These are phyloP conservation scores for Hemicentrotus pulcherrimus DNA, from an alignment of 35 echinoderm and acorn worm genomes.

Conservation along the genomic window DNA sequence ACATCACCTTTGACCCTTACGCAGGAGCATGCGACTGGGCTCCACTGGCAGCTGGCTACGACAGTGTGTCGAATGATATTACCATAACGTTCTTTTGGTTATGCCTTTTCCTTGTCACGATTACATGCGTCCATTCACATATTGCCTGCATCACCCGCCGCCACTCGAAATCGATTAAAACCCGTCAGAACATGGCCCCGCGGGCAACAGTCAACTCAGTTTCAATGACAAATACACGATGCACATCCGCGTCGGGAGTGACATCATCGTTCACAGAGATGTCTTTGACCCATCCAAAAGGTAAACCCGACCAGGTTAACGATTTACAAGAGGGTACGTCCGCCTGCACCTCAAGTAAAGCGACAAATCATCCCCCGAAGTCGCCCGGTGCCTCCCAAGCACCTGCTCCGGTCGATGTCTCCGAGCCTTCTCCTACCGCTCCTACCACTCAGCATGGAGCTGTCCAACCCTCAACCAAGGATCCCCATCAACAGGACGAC, in stretches of 20 bases:
- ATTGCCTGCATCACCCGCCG: neutral
- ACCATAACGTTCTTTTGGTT: neutral
- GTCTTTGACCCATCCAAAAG: neutral
- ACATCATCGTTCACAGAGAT: neutral
- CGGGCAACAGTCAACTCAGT: neutral
- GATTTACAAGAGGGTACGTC: neutral
- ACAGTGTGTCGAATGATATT: neutral
- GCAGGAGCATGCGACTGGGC: neutral
- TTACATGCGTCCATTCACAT: neutral
- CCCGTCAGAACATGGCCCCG: neutral
- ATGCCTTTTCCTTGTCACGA: neutral
- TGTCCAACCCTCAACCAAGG: neutral
- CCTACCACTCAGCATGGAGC: neutral
- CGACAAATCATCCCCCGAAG: neutral
- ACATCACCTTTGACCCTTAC: neutral
- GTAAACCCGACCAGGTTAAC: neutral
- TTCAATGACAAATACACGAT: neutral
- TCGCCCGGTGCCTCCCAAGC: neutral
- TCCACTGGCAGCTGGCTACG: neutral
- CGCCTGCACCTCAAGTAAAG: neutral
- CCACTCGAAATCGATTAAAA: neutral
- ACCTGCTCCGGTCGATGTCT: neutral
- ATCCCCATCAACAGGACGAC: neutral
- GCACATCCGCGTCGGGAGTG: neutral
- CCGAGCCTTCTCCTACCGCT: neutral